Evolutionary conservation across 2,888 invertebrate genomes (phyloP).

Genomic region (Geophilus truncorum): DNA sequence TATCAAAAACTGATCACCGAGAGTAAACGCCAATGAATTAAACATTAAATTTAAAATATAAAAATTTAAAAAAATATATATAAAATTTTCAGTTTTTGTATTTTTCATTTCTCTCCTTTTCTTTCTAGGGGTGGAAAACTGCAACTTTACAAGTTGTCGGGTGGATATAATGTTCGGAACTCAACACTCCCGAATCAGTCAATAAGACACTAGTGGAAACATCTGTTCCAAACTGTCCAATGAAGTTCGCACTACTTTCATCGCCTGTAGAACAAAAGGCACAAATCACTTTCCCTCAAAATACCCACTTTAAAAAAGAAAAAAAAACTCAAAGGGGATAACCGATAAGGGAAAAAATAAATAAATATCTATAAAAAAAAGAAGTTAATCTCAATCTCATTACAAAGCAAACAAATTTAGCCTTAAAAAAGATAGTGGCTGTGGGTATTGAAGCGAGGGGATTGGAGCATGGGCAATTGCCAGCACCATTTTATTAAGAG

Average conservation of each 20-base stretch:
- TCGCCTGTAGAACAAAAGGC: not conserved
- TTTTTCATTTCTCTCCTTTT: too few relatives aligned
- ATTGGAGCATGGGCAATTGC: not conserved
- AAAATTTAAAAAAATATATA: too few relatives aligned
- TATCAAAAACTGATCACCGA: not conserved
- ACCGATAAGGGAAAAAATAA: not conserved
- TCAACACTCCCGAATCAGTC: constrained; percentile 3
- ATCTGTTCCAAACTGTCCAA: constrained; percentile 25
- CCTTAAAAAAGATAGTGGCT: not conserved
- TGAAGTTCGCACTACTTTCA: not conserved
- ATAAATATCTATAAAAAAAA: not conserved
- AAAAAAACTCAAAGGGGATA: not conserved
- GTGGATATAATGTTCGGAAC: not conserved
- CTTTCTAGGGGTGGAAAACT: not conserved
- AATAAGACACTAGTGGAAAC: constrained; percentile 21
- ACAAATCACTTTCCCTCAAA: not conserved
- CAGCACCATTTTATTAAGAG: constrained; percentile 17
- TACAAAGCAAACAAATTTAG: not conserved
- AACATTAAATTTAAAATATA: too few relatives aligned
- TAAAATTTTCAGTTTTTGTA: too few relatives aligned
- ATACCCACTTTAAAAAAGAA: not conserved
- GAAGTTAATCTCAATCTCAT: not conserved
- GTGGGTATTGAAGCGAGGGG: not conserved
- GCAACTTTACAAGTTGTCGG: not conserved
- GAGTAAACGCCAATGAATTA: too few relatives aligned